A percentile compares a stretch with the other conserved stretches of the same genome.
phyloP scores from a whole-genome alignment of 2,113 vertebrate genomes.

The Mastomys coucha region DNA sequence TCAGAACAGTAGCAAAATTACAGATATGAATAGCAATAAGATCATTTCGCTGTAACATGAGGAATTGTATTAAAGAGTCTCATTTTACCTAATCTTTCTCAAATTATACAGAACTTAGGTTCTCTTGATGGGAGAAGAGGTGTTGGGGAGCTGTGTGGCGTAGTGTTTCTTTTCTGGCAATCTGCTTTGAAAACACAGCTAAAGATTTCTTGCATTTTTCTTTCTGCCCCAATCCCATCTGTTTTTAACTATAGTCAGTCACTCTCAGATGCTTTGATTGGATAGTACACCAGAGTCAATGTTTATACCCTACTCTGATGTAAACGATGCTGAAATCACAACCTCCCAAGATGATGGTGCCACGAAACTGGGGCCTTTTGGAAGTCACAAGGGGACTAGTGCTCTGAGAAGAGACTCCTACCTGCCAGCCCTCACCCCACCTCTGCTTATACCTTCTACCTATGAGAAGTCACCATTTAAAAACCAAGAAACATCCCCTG shows the following conservation, averaged over 20 bases:
- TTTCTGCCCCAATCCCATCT: not conserved
- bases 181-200: slow-evolving; percentile 22
- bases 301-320: not conserved
- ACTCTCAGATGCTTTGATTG: not conserved
- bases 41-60: no score
- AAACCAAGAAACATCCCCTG: not conserved
- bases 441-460: not conserved
- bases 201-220: not conserved
- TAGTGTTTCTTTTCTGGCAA: not conserved
- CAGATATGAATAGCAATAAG: no score
- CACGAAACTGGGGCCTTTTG: not conserved
- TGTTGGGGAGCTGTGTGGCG: not conserved
- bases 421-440: not conserved
- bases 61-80: no score
- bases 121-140: not conserved
- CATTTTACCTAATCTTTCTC: slow-evolving; percentile 7
- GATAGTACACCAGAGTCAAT: not conserved
- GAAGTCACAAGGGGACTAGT: not conserved
- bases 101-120: not conserved
- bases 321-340: not conserved
- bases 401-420: not conserved
- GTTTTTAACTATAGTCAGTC: not conserved
- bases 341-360: not conserved
- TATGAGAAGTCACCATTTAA: not conserved
- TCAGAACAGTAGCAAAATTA: no score